Percentiles rank a stretch among this genome's conserved stretches.
phyloP scores from a whole-genome alignment of 1,140 invertebrate species.

The Sipha flava region DNA sequence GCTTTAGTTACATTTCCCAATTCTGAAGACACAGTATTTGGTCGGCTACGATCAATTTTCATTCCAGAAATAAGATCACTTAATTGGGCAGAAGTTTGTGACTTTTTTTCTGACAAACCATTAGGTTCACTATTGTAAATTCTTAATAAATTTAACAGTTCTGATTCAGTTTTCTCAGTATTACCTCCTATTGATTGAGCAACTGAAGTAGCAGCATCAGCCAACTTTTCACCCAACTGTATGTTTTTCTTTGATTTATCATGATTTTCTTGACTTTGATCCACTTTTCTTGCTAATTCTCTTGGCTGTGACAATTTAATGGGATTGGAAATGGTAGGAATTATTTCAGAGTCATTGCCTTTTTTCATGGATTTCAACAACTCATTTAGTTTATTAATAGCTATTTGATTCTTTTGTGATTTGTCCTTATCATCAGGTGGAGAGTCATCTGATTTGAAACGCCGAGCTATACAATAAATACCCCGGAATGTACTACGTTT shows the following conservation, averaged over 20 bases:
- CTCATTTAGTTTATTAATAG: slow-evolving; percentile 22
- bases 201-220: slow-evolving; percentile 57
- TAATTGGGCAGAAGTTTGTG: slow-evolving; percentile 14
- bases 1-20: neutral
- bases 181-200: slow-evolving; percentile 57
- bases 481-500: neutral
- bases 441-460: slow-evolving; percentile 3
- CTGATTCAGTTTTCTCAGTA: slow-evolving; percentile 59
- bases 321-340: neutral
- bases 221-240: slow-evolving; percentile 41
- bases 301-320: slow-evolving; percentile 23
- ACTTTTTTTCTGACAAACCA: neutral
- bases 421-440: neutral
- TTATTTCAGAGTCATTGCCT: neutral
- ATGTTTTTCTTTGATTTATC: neutral
- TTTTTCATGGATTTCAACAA: slow-evolving; percentile 12
- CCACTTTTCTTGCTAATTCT: neutral
- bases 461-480: neutral
- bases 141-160: slow-evolving; percentile 51
- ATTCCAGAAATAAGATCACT: slow-evolving; percentile 9
- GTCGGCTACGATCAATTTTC: slow-evolving; percentile 4
- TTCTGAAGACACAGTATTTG: neutral
- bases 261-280: neutral
- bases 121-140: slow-evolving; percentile 24
- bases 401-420: neutral